phyloP scores from a whole-genome alignment of 2,888 invertebrate species.

The Danaus chrysippus region DNA sequence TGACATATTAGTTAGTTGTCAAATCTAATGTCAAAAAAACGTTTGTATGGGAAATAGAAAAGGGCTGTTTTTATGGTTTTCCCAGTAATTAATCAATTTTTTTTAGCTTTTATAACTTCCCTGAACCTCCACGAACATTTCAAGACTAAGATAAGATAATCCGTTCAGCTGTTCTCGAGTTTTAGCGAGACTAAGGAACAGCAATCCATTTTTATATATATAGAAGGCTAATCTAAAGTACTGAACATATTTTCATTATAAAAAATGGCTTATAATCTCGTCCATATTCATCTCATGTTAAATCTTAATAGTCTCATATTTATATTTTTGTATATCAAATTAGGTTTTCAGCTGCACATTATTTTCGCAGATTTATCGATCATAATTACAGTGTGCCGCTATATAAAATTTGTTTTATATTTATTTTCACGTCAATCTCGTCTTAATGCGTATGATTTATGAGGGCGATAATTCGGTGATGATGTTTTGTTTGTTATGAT shows the following conservation, averaged over 20 bases:
- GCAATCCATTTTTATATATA: no score
- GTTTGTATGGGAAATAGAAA: no score
- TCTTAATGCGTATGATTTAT: conserved; percentile 37
- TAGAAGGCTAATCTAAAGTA: no score
- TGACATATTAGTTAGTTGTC: no score
- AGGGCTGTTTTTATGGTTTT: no score
- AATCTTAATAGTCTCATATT: conserved; percentile 36
- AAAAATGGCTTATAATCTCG: conserved; percentile 32
- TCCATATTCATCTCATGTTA: conserved; percentile 41
- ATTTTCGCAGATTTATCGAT: conserved; percentile 54
- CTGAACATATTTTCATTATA: conserved; percentile 16
- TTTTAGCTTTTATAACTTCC: no score
- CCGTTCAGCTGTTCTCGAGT: no score
- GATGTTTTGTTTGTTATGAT: conserved; percentile 33
- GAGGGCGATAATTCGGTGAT: conserved; percentile 34
- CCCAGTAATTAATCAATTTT: no score
- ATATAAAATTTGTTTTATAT: conserved; percentile 39
- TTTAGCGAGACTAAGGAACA: no score
- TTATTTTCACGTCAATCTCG: conserved; percentile 40
- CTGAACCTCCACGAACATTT: no score
- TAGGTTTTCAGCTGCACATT: conserved; percentile 38
- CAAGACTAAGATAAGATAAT: no score
- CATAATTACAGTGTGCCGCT: conserved; percentile 58
- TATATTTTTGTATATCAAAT: conserved; percentile 45
- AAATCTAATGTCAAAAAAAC: no score